Evolutionary conservation across 64 coral and sea anemone species (phyloP).

Genomic region (Catalaphyllia jardinei): DNA sequence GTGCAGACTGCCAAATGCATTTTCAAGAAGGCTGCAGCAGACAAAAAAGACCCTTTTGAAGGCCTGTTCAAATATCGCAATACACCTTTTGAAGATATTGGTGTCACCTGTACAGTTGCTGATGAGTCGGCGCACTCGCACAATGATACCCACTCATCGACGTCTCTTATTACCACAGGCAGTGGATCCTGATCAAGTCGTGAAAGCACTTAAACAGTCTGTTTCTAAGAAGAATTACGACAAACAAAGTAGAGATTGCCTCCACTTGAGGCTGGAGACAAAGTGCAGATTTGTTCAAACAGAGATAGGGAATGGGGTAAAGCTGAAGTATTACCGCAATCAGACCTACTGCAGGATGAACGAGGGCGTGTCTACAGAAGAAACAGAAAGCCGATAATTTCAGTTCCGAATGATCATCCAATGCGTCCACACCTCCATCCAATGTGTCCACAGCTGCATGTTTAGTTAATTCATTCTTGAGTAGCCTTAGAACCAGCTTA

Average conservation of each 20-base stretch:
- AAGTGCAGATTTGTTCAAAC: no score
- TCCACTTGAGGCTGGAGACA: no score
- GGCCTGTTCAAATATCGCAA: conserved; percentile 40
- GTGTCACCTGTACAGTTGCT: no score
- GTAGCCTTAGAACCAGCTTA: no score
- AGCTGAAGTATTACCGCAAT: conserved; percentile 28
- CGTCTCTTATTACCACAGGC: conserved; percentile 48
- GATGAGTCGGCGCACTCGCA: conserved; percentile 56
- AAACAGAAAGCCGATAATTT: conserved; percentile 21
- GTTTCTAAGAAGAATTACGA: no score
- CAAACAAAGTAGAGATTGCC: no score
- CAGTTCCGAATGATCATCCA: background rate
- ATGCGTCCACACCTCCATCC: background rate
- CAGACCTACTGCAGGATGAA: conserved; percentile 26
- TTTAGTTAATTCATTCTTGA: no score
- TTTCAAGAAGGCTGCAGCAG: conserved; percentile 40
- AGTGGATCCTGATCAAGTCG: conserved; percentile 47
- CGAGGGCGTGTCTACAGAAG: no score
- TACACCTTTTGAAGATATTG: no score
- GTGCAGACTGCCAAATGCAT: conserved; percentile 45
- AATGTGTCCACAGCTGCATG: no score
- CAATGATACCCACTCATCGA: conserved; percentile 57
- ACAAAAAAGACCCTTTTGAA: conserved; percentile 49
- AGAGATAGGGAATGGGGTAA: conserved; percentile 17
- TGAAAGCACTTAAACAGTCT: no score